Percentiles rank a stretch among this genome's conserved stretches.
phyloP scores from a whole-genome alignment of 2,113 vertebrate genomes.

The Oophaga pumilio region DNA sequence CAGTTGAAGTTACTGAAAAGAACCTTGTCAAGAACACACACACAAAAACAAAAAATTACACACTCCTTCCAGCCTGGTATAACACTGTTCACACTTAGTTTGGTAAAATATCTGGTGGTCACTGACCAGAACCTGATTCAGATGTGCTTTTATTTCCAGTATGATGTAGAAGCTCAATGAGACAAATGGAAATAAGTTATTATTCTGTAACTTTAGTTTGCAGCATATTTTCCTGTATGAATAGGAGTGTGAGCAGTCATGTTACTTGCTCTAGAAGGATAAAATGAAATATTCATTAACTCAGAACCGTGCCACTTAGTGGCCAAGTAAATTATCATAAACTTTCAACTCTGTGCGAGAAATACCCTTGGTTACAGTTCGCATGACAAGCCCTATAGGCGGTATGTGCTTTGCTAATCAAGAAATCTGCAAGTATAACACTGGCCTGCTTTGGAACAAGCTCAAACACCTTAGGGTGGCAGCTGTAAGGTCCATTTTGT shows the following conservation, averaged over 20 bases:
- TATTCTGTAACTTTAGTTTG: neutral
- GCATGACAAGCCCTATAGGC: neutral
- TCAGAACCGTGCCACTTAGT: neutral
- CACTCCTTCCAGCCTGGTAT: neutral
- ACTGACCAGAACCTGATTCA: neutral
- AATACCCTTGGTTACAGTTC: neutral
- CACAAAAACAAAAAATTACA: neutral
- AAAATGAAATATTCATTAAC: conserved; percentile 32
- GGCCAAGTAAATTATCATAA: neutral
- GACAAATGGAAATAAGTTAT: neutral
- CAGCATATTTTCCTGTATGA: neutral
- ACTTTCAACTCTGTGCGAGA: neutral
- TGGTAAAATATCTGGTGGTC: neutral
- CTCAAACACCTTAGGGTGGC: neutral
- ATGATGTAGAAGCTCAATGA: neutral
- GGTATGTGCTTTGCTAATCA: neutral
- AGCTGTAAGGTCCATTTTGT: too few relatives aligned
- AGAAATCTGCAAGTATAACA: neutral
- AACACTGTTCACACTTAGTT: neutral
- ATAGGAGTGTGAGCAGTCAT: neutral
- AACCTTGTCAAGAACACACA: neutral
- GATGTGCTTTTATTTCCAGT: neutral
- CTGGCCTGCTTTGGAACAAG: neutral
- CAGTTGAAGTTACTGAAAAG: neutral
- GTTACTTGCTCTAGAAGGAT: conserved; percentile 16